These are phyloP conservation scores for Cyclophora punctaria DNA, from an alignment of 2,888 invertebrate species.

Conservation along the genomic window DNA sequence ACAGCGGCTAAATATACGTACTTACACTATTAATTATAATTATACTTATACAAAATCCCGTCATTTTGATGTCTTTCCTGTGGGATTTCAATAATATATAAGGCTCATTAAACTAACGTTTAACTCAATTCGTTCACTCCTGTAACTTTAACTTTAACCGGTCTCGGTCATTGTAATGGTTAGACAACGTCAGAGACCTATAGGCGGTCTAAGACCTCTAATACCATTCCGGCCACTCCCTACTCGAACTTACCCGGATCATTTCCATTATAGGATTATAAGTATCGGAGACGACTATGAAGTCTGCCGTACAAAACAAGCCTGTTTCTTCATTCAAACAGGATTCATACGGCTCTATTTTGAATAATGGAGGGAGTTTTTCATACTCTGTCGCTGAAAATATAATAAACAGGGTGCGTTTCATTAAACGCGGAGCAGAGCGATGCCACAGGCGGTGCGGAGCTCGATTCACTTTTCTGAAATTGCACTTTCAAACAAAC, in stretches of 20 bases:
- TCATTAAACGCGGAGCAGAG: too few species aligned
- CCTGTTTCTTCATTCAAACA: slow-evolving; percentile 12
- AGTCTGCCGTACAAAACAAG: slow-evolving; percentile 26
- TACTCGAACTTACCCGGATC: slow-evolving; percentile 23
- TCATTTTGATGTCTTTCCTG: neutral
- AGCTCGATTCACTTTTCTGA: too few species aligned
- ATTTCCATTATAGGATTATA: slow-evolving; percentile 27
- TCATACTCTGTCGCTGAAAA: slow-evolving; percentile 17
- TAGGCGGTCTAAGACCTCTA: too few species aligned
- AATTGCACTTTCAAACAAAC: too few species aligned
- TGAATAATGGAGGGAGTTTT: slow-evolving; percentile 16
- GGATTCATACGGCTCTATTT: slow-evolving; percentile 14
- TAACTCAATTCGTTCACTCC: too few species aligned
- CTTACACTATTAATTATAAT: neutral
- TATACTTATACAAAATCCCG: neutral
- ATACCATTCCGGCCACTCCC: too few species aligned
- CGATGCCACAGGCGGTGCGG: too few species aligned
- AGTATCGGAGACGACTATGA: slow-evolving; percentile 22
- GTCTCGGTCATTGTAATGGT: too few species aligned
- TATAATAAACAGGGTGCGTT: neutral
- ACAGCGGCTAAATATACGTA: neutral
- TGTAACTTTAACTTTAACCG: too few species aligned
- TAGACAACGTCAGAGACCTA: too few species aligned
- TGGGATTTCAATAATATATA: too few species aligned
- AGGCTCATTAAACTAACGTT: too few species aligned